Conservation (phyloP, 2,113 vertebrate genomes). For the Narcine bancroftii region DNA sequence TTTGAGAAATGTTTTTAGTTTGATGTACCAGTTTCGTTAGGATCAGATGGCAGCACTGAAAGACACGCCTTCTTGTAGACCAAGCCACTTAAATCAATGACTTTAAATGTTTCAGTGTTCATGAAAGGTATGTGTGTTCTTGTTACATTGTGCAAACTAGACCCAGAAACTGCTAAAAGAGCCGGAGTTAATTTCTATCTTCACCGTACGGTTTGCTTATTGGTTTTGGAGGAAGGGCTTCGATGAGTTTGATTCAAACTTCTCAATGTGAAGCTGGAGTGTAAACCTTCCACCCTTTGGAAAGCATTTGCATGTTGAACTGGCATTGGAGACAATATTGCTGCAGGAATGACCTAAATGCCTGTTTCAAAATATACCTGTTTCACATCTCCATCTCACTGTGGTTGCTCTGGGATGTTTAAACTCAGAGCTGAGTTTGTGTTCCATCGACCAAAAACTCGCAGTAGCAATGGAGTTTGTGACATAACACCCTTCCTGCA, state of each 20-base stretch:
- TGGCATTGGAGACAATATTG: neutral
- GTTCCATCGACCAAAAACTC: neutral
- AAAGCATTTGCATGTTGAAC: conserved; percentile 4
- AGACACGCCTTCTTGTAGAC: neutral
- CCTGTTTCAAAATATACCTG: neutral
- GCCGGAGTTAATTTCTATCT: neutral
- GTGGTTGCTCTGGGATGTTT: neutral
- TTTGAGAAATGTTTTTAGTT: conserved; percentile 16
- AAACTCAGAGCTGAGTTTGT: neutral
- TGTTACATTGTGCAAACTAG: conserved; percentile 19
- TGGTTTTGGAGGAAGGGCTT: conserved; percentile 8
- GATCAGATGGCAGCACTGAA: conserved; percentile 25
- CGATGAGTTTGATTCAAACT: neutral
- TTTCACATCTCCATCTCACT: neutral
- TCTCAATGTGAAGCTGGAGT: neutral
- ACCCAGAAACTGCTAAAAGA: conserved; percentile 15
- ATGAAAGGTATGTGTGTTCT: conserved; percentile 33
- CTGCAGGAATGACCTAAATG: neutral
- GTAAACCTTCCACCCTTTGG: neutral
- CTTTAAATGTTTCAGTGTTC: conserved; percentile 31
- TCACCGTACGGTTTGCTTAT: neutral
- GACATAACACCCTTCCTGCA: neutral
- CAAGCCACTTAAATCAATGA: conserved; percentile 26
- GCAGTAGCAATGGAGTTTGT: neutral
- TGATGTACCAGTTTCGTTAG: conserved; percentile 26